Evolutionary conservation across 2,113 vertebrate species (phyloP).

Genomic region (Nothocercus nigrocapillus): DNA sequence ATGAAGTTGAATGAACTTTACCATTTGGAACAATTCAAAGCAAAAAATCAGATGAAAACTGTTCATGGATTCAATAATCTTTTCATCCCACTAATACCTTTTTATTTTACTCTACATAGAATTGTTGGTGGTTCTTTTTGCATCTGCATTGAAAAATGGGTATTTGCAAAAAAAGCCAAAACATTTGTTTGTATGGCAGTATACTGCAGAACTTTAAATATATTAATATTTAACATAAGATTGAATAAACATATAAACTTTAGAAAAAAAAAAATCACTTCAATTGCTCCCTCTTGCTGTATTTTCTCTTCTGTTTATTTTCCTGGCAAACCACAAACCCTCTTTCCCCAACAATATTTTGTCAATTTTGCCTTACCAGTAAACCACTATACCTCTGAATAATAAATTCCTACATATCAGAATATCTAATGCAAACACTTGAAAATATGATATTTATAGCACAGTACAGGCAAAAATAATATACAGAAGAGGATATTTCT

Average conservation of each 20-base stretch:
- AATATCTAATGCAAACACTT: background rate
- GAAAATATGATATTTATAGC: background rate
- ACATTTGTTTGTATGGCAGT: background rate
- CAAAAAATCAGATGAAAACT: background rate
- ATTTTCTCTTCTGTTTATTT: background rate
- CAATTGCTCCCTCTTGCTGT: background rate
- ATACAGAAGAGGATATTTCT: background rate
- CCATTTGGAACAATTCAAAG: background rate
- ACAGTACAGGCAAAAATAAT: background rate
- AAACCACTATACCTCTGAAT: background rate
- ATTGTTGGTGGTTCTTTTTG: background rate
- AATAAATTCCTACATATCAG: background rate
- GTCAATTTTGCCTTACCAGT: background rate
- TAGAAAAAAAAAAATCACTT: background rate
- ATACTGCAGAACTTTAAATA: background rate
- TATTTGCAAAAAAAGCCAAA: background rate
- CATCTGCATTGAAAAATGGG: background rate
- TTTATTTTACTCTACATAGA: background rate
- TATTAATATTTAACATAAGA: background rate
- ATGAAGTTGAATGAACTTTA: background rate
- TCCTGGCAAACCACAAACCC: background rate
- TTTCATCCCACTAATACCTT: background rate
- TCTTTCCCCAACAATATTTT: background rate
- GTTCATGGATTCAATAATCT: background rate
- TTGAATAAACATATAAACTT: background rate